Evolutionary conservation across 1,140 invertebrate genomes (phyloP), one percentile per base, ranked within the genome.

Genomic region (Cephus cinctus): DNA sequence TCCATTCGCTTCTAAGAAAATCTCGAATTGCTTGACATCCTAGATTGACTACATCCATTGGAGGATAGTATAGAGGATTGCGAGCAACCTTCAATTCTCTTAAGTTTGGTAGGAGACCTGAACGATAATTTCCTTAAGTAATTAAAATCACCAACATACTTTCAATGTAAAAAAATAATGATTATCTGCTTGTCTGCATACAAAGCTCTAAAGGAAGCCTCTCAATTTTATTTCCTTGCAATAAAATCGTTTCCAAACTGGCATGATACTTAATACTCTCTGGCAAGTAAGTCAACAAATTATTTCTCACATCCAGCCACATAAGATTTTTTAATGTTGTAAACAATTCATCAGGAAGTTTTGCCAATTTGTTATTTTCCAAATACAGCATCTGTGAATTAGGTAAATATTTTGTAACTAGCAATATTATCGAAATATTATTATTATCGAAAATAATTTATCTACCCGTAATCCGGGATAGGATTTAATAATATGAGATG

Each of bases 291-390:
- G 47, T 65, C n/a, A 84, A 53, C 42, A 72, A 41, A 60, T 84
- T 84, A 53, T 80, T 74, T 54, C 82, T 73, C 9, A 80, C 56
- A 59, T 84, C 83, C 0, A 83, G 54, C 78, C 80, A 84, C 59
- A 74, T 74, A 1, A 83, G 66, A 54, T 64, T 56, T 31, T 64
- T 75, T 16, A 82, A 62, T 15, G 50, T 56, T 11, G 50, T 54
- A 56, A 84, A 84, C 23, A 83, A 65, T 48, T 80, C 70, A 6
- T 76, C 67, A 0, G 80, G 78, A 30, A 84, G 43, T 42, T 61
- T 52, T 35, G 30, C 54, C 5, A 84, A 59, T 40, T 66, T 61
- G 54, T 83, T 83, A 38, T 78, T 75, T 54, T 80, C 78, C 21
- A 84, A 60, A 57, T 83, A 83, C 4, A 83, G 46, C 47, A 78